phyloP scores from a whole-genome alignment of 2,113 vertebrate genomes.

The Casuarius casuarius region DNA sequence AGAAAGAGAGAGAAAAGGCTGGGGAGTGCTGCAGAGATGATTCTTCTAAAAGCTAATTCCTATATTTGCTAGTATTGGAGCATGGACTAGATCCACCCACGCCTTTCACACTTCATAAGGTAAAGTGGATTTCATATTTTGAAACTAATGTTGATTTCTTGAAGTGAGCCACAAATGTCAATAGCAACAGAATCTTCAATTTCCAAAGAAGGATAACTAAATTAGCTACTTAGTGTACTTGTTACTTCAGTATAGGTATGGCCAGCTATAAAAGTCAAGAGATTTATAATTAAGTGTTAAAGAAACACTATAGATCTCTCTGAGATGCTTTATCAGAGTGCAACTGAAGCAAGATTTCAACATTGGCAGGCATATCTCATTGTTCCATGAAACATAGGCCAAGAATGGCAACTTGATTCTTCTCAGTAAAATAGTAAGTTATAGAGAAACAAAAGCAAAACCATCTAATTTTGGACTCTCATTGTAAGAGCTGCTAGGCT shows the following conservation, averaged over 20 bases:
- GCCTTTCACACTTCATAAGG: neutral
- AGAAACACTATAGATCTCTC: neutral
- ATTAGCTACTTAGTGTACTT: neutral
- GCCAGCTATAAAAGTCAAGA: neutral
- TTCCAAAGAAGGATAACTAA: neutral
- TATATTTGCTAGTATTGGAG: neutral
- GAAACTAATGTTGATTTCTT: neutral
- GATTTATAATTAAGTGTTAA: neutral
- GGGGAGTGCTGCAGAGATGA: neutral
- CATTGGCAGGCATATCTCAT: neutral
- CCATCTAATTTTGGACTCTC: neutral
- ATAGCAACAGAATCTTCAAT: neutral
- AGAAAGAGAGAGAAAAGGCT: neutral
- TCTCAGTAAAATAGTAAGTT: neutral
- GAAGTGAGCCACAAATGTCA: neutral
- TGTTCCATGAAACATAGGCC: neutral
- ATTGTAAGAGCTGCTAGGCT: neutral
- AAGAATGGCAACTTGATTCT: neutral
- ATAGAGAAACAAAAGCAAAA: neutral
- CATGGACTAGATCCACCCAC: neutral
- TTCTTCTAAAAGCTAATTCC: conserved; percentile 43
- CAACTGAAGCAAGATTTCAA: neutral
- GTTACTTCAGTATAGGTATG: neutral
- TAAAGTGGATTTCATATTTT: conserved; percentile 12
- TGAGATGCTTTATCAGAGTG: neutral